Conservation (phyloP, 2,113 vertebrate species). For the Heloderma charlesbogerti region DNA sequence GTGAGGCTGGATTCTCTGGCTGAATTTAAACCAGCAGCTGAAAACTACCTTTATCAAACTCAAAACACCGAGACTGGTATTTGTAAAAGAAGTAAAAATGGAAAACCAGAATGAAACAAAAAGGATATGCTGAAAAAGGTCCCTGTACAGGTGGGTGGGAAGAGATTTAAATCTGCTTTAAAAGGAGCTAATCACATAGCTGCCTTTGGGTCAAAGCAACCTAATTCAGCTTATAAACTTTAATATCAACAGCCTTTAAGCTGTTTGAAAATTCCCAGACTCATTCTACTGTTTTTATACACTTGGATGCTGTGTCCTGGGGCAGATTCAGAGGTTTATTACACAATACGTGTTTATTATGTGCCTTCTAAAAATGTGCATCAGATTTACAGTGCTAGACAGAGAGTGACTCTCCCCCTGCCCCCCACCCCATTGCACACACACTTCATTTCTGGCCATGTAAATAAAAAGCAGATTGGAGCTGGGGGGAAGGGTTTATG, state of each 20-base stretch:
- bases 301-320: not conserved
- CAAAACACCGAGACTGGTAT: not conserved
- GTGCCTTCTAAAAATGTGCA: not conserved
- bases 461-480: not conserved
- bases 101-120: not conserved
- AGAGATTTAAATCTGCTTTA: conserved; percentile 5
- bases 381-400: conserved; percentile 3
- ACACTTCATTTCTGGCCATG: not conserved
- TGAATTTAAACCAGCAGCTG: not conserved
- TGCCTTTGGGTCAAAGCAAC: conserved; percentile 22
- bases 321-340: not conserved
- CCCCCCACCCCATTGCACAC: not conserved
- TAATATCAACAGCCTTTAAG: conserved; percentile 8
- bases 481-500: not conserved
- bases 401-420: not conserved
- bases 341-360: not conserved
- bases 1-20: not conserved
- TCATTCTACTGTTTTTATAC: not conserved
- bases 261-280: conserved; percentile 15
- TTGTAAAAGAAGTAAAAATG: not conserved
- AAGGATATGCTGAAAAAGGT: not conserved
- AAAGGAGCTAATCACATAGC: conserved; percentile 6
- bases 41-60: not conserved
- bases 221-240: conserved; percentile 24
- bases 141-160: not conserved